Conservation (phyloP, 2,113 vertebrate genomes). For the Anas platyrhynchos region DNA sequence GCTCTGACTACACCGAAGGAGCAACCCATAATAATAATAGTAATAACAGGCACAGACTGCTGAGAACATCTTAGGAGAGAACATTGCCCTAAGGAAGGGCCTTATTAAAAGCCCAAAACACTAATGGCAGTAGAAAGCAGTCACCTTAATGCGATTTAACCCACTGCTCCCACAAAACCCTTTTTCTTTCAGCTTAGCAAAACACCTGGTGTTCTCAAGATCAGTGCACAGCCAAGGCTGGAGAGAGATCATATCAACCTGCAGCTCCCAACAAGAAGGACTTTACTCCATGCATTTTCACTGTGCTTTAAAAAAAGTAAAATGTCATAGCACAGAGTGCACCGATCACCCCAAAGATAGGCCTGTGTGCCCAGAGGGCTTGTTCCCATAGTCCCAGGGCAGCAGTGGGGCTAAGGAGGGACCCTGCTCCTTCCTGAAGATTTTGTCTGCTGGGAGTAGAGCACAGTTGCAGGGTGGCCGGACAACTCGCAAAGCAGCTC, state of each 20-base stretch:
- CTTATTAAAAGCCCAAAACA: constrained; percentile 31
- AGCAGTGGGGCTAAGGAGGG: background rate
- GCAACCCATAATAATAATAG: background rate
- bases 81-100: constrained; percentile 6
- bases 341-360: background rate
- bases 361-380: background rate
- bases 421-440: fast-evolving
- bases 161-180: constrained; percentile 4
- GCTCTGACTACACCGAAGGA: background rate
- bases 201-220: constrained; percentile 32
- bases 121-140: constrained; percentile 34
- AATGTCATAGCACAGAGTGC: background rate
- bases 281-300: background rate
- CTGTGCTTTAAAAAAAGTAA: background rate
- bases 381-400: background rate
- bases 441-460: fast-evolving
- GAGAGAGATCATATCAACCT: background rate
- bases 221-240: background rate
- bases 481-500: background rate
- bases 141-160: constrained; percentile 19
- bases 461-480: background rate
- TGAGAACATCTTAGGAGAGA: constrained; percentile 9
- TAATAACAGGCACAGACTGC: background rate
- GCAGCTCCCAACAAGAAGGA: background rate
- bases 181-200: background rate